These are phyloP conservation scores for Todiramphus saurophagus DNA, from an alignment of 2,113 vertebrate genomes.

Conservation along the genomic window DNA sequence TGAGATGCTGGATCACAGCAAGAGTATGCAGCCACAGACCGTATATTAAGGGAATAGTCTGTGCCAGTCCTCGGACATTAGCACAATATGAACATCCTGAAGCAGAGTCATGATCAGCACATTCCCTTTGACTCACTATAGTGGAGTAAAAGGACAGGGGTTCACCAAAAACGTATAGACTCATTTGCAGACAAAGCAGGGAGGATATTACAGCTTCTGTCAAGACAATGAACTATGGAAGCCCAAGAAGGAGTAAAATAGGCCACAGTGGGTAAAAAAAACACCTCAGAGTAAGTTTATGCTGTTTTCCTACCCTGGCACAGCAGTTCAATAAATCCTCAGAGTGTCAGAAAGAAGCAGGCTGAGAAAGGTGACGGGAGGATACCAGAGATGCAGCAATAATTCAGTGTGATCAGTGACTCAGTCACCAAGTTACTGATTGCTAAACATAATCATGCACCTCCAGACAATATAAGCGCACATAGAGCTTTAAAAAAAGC, in stretches of 20 bases:
- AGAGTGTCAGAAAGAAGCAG: background rate
- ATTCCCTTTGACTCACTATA: background rate
- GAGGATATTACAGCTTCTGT: background rate
- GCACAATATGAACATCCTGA: background rate
- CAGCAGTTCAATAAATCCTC: background rate
- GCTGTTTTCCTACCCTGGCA: background rate
- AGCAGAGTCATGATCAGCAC: background rate
- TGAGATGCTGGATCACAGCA: background rate
- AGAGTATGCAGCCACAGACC: background rate
- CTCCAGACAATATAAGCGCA: background rate
- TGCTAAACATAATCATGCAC: constrained; percentile 5
- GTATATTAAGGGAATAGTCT: background rate
- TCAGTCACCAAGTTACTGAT: background rate
- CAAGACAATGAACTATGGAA: background rate
- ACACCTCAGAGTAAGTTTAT: background rate
- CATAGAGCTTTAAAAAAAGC: constrained; percentile 17
- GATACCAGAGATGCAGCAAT: background rate
- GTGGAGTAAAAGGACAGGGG: background rate
- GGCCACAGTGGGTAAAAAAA: background rate
- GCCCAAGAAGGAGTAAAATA: background rate
- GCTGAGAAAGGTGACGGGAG: background rate
- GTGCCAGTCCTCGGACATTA: background rate
- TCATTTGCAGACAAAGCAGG: constrained; percentile 1
- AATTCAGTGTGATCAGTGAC: constrained; percentile 1
- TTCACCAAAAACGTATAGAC: background rate